Evolutionary conservation across 37 sponge, comb jelly and placozoan genomes (phyloP), one percentile per base, ranked within the genome.

Genomic region (Aphrocallistes beatrix): DNA sequence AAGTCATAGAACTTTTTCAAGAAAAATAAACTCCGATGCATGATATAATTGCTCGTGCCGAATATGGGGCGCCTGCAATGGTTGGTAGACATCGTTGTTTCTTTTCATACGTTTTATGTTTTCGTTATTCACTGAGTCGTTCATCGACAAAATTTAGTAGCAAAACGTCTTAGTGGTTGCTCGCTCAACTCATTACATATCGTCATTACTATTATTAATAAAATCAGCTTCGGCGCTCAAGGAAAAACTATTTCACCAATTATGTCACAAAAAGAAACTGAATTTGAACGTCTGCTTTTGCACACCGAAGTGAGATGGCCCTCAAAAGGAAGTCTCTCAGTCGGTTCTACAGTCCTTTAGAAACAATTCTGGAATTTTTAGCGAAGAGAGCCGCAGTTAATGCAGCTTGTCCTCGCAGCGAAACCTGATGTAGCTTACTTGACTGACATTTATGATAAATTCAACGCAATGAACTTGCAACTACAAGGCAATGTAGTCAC

Each of bases 401-500:
- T 60, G 75, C 75, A 60, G 75, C 25, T 60, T 60, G 75, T 60
- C 75, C 75, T 19, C 75, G 75, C 75, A 32, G 75, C 25, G 17
- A 60, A 60, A 60, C n/a, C 75, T 60, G 75, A 60, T 60, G 3
- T 60, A 60, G 75, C 75, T 60, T 60, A 60, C 75, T 60, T 60
- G 34, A 21, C 75, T 60, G 75, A 60, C 75, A 60, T 60, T 60
- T 60, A 60, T 60, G 75, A 60, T 60, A 60, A 60, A 30, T 32
- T 60, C 75, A 60, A 60, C 25, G 75, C 75, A 60, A 60, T 60
- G 75, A 3, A 32, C 75, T 60, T 60, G 75, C 75, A 60, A 60
- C 8, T 32, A 60, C 25, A 32, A 60, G 75, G 34, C 21, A 60
- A 60, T 60, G 75, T 60, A 8, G 49, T 60, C 8, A 60, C 75